These are phyloP conservation scores for Mormyrus iriodes DNA, from an alignment of 2,113 vertebrate species.

Conservation along the genomic window DNA sequence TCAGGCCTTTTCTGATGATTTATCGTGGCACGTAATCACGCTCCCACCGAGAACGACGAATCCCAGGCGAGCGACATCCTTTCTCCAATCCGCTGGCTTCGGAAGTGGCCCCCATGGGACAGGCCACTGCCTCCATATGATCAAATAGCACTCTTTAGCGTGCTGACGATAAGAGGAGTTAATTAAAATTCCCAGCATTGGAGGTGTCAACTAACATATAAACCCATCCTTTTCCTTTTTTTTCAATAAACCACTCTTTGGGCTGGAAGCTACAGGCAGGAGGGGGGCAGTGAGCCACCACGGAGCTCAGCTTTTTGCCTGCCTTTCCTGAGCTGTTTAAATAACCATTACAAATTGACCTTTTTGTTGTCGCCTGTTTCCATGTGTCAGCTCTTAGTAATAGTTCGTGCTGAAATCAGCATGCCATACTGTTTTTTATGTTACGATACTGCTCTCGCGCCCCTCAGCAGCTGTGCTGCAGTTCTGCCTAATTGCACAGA, in stretches of 20 bases:
- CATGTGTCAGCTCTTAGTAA: not conserved
- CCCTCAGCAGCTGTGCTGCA: not conserved
- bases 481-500: not conserved
- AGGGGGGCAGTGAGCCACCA: constrained; percentile 36
- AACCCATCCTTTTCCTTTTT: constrained; percentile 64
- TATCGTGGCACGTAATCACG: not conserved
- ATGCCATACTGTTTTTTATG: not conserved
- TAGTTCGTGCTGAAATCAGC: not conserved
- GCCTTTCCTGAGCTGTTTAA: not conserved
- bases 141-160: constrained; percentile 73
- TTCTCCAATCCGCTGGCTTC: constrained; percentile 97
- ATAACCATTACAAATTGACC: not conserved
- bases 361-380: not conserved
- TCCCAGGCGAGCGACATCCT: constrained; percentile 42
- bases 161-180: constrained; percentile 81
- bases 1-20: not conserved
- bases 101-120: constrained; percentile 78
- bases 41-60: not conserved
- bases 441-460: not conserved
- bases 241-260: constrained; percentile 58
- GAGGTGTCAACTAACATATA: constrained; percentile 83
- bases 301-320: not conserved
- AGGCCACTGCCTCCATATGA: constrained; percentile 74
- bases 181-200: constrained; percentile 84
- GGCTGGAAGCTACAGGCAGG: constrained; percentile 51